Evolutionary conservation across 2,888 invertebrate genomes (phyloP), one percentile per base, ranked within the genome.

Genomic region (Eristalinus aeneus): DNA sequence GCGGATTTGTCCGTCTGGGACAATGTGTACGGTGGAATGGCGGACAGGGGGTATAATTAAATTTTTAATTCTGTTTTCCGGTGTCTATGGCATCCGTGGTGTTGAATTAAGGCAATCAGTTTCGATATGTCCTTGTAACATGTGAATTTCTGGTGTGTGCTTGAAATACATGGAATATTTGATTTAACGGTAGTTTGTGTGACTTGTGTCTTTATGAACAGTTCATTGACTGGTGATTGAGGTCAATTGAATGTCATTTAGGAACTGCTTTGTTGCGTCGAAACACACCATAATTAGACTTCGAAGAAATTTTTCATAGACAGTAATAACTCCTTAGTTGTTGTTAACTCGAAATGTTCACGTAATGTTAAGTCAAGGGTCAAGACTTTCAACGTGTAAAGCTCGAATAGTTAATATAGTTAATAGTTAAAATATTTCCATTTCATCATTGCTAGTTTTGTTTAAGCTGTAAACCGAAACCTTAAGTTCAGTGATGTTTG

Each of bases 1-100:
- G 32, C 58, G 81, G 81, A 81, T 85, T 85, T 80, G 12, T 34
- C 58, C 68, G 76, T 76, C 85, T 73, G 75, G 60, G 60, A 68
- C 72, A 76, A 20, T 20, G 46, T 27, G 27, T 27, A 5, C 5
- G 27, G 27, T 27, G 75, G 58, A 36, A 68, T 58, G 61, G 23
- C 31, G n/a, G n/a, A 53, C 77, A 74, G 85, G 74, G 85, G 76
- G 82, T 86, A 82, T 82, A 86, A 86, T 86, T 86, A 86, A 86
- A 82, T 86, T 82, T 86, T 54, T 60, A 81, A 69, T 77, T 82
- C 73, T 39, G 56, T 56, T 77, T 82, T 69, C 56, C 72, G 71
- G 72, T 77, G 72, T 39, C 54, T 10, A 75, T 67, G 64, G 76
- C 72, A 36, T 63, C 67, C 65, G 61, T 61, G 53, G 32, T 61